A percentile compares a stretch with the other conserved stretches of the same genome.
Evolutionary conservation across 2,113 vertebrate species (phyloP).

Genomic region (Monopterus albus): DNA sequence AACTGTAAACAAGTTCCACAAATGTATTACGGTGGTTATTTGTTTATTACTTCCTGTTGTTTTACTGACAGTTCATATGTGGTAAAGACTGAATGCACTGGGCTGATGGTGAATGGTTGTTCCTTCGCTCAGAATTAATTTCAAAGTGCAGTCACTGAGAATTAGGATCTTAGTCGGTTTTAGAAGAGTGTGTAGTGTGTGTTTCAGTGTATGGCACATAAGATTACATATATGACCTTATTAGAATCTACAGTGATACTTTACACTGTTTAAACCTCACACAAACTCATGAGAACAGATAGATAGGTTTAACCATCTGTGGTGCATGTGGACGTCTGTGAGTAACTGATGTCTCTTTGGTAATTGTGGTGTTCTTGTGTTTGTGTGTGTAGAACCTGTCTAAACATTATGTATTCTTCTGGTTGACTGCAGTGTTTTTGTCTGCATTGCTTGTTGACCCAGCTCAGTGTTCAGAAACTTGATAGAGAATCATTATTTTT

Average conservation of each 20-base stretch:
- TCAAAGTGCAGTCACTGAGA: neutral
- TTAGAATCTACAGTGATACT: slow-evolving; percentile 9
- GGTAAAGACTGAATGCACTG: too few relatives aligned
- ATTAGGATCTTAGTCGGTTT: too few relatives aligned
- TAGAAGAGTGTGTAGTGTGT: neutral
- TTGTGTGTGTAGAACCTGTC: slow-evolving; percentile 25
- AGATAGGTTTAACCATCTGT: neutral
- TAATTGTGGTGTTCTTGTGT: slow-evolving; percentile 34
- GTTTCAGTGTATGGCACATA: neutral
- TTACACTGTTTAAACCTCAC: slow-evolving; percentile 8
- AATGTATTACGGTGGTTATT: too few relatives aligned
- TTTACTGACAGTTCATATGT: neutral
- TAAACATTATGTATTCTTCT: slow-evolving; percentile 10
- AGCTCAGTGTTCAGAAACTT: slow-evolving; percentile 16
- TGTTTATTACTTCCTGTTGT: too few relatives aligned
- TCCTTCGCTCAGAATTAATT: neutral
- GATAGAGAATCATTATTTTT: slow-evolving; percentile 17
- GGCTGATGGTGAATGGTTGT: neutral
- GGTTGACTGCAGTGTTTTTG: slow-evolving; percentile 17
- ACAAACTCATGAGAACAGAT: neutral
- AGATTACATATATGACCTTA: neutral
- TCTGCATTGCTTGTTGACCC: slow-evolving; percentile 9
- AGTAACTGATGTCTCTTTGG: slow-evolving; percentile 54
- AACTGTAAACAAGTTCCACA: too few relatives aligned
- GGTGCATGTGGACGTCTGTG: slow-evolving; percentile 28